These are phyloP conservation scores for Murina feae DNA, from an alignment of 2,113 vertebrate genomes.

Conservation along the genomic window DNA sequence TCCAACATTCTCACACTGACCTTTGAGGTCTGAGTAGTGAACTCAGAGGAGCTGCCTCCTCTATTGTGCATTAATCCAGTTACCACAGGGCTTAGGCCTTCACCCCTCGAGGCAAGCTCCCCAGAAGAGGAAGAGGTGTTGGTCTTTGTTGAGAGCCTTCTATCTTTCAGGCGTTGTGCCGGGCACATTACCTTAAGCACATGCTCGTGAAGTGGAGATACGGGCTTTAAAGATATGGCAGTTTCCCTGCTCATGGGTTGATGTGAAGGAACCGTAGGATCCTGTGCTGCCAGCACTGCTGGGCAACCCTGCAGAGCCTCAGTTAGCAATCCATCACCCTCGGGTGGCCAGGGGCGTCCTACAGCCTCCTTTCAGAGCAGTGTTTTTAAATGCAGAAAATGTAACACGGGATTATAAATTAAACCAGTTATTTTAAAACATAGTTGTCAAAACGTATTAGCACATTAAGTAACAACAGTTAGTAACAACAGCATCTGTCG, in stretches of 20 bases:
- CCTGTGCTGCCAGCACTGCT: background rate
- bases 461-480: background rate
- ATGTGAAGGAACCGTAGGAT: background rate
- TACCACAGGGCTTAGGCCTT: background rate
- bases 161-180: background rate
- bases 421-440: background rate
- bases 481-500: background rate
- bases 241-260: background rate
- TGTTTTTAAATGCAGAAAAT: background rate
- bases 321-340: background rate
- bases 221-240: background rate
- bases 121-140: background rate
- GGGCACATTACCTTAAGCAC: background rate
- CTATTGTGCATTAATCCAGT: background rate
- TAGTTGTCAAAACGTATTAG: background rate
- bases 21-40: background rate
- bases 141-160: background rate
- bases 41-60: background rate
- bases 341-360: background rate
- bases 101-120: background rate
- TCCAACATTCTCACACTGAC: background rate
- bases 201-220: too few relatives aligned
- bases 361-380: background rate
- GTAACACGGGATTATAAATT: background rate
- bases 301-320: background rate